Evolutionary conservation across 1,140 invertebrate species (phyloP), one percentile per base, ranked within the genome.

Genomic region (Ganaspis sp.): DNA sequence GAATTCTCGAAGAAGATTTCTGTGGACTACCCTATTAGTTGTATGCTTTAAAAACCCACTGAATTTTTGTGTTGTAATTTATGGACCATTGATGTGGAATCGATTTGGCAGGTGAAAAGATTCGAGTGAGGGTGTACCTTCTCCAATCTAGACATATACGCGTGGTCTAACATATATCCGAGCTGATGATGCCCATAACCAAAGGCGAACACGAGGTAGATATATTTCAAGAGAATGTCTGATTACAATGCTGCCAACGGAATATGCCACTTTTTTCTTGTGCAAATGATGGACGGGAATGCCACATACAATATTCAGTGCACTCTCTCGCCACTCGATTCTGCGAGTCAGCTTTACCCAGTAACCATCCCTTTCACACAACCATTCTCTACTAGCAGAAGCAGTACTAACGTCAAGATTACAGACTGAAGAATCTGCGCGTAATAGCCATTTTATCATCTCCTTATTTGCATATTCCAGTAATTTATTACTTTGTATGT

Each of bases 211-310:
- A 84, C 81, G 83, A 76, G 82, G 82, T 71, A 64, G 69, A 70
- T 81, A 84, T 84, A 84, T 84, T 82, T 84, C 81, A 84, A 79
- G 76, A 72, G 79, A 84, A 82, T 78, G 81, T 82, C 81, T 84
- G 81, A 84, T 84, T 84, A 84, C 81, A 84, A 84, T 84, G 83
- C 83, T 82, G 81, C 79, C 79, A 80, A 80, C 83, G 81, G 77
- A 81, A 76, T 69, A 82, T 71, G 83, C 74, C 79, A 84, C 81
- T 82, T 79, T 83, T 83, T 84, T 82, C 76, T 79, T 71, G 80
- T 78, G 78, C 83, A 82, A 84, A 84, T 82, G 81, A 82, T 82
- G 77, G 82, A 84, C 81, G 81, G 76, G 79, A 84, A 82, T 84
- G 80, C 76, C 81, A 79, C 81, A 84, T 84, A 82, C 78, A 84